These are phyloP conservation scores for Drosophila pegasa DNA, from an alignment of 2,888 invertebrate genomes.

Conservation along the genomic window DNA sequence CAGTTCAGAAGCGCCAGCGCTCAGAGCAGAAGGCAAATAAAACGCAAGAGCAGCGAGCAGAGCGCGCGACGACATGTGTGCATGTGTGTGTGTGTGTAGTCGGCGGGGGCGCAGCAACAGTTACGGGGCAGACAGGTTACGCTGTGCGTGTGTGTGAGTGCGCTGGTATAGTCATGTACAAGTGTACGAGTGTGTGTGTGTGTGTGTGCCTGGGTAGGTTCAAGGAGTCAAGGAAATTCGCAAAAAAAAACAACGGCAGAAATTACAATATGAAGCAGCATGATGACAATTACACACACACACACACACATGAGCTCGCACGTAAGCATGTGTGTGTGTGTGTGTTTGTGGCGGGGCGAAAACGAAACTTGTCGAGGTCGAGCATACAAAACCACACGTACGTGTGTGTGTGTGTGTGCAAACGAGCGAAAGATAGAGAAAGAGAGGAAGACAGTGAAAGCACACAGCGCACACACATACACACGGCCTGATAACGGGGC, in stretches of 20 bases:
- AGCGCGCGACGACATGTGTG: constrained; percentile 28
- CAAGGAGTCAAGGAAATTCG: constrained; percentile 70
- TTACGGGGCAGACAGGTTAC: constrained; percentile 66
- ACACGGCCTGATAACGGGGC: constrained; percentile 66
- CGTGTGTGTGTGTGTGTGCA: constrained; percentile 9
- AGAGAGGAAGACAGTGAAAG: constrained; percentile 29
- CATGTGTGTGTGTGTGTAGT: constrained; percentile 23
- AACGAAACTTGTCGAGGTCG: constrained; percentile 74
- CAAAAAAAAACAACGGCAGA: constrained; percentile 58
- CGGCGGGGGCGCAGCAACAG: constrained; percentile 74
- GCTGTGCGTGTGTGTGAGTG: constrained; percentile 38
- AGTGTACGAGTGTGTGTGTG: constrained; percentile 3
- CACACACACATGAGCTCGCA: constrained; percentile 7
- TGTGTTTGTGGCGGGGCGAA: constrained; percentile 39
- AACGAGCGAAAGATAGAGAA: constrained; percentile 27
- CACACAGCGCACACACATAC: constrained; percentile 30
- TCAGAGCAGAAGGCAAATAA: constrained; percentile 51
- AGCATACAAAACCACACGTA: constrained; percentile 33
- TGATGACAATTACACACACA: constrained; percentile 60
- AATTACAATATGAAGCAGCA: constrained; percentile 54
- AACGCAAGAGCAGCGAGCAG: constrained; percentile 42
- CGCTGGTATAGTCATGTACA: constrained; percentile 15
- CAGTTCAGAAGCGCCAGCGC: constrained; percentile 50
- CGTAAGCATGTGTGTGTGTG: not conserved
- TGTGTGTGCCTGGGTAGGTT: constrained; percentile 41